These are phyloP conservation scores for Lordiphosa mommai DNA, from an alignment of 1,140 invertebrate genomes.

Conservation along the genomic window DNA sequence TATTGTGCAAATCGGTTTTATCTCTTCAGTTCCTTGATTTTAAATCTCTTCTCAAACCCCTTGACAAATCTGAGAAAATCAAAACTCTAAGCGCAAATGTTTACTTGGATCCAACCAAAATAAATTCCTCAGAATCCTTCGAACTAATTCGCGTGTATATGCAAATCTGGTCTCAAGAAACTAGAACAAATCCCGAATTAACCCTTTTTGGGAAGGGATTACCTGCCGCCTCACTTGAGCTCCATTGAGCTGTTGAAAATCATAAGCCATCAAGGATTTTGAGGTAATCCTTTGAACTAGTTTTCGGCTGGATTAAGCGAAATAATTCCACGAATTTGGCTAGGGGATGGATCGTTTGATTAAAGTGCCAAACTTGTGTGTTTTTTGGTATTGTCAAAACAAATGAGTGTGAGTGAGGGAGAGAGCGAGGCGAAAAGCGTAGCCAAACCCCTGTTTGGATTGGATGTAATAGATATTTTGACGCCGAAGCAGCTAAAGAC, in stretches of 20 bases:
- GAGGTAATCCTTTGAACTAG: constrained; percentile 33
- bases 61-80: neutral
- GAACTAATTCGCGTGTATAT: constrained; percentile 8
- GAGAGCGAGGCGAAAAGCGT: neutral
- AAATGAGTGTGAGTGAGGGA: constrained; percentile 12
- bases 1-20: no score
- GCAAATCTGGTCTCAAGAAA: constrained; percentile 2
- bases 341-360: constrained; percentile 1
- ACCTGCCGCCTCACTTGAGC: constrained; percentile 56
- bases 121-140: neutral
- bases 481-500: constrained; percentile 71
- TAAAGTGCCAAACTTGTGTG: constrained; percentile 17
- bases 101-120: neutral
- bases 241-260: constrained; percentile 70
- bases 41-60: neutral
- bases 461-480: constrained; percentile 79
- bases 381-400: constrained; percentile 48
- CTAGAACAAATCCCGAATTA: constrained; percentile 48
- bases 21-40: no score
- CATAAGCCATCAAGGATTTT: constrained; percentile 42
- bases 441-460: constrained; percentile 70
- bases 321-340: constrained; percentile 25
- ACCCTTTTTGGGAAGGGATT: constrained; percentile 59
- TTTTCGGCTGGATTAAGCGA: constrained; percentile 40
- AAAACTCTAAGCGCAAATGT: constrained; percentile 1